Evolutionary conservation across 2,797 vertebrate species (phyloP).

Genomic region (Botia almorhae): DNA sequence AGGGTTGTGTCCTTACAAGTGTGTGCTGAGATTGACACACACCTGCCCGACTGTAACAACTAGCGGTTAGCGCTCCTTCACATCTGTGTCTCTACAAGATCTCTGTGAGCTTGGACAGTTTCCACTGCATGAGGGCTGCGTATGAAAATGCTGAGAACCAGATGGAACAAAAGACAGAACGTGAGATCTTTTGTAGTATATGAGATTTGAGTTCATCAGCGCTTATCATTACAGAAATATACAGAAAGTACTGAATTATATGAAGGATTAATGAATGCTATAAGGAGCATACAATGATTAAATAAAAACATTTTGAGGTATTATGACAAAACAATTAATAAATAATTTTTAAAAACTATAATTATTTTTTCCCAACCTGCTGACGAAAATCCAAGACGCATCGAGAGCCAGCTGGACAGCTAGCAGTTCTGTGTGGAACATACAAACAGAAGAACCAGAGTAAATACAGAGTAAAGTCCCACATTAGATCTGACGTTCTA

Average conservation of each 20-base stretch:
- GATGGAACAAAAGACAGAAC: background rate
- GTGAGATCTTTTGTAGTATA: background rate
- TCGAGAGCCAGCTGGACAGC: constrained; percentile 61
- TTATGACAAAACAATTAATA: no score
- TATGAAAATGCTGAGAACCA: constrained; percentile 72
- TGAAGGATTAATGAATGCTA: no score
- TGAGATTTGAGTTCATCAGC: no score
- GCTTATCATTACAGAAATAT: no score
- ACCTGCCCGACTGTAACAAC: constrained; percentile 5
- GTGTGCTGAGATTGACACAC: constrained; percentile 13
- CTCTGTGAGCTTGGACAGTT: constrained; percentile 61
- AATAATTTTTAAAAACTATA: no score
- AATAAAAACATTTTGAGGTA: no score
- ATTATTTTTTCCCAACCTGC: constrained; percentile 74
- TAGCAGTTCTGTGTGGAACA: constrained; percentile 83
- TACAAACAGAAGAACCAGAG: constrained; percentile 55
- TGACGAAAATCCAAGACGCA: constrained; percentile 73
- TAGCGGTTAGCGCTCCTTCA: constrained; percentile 47
- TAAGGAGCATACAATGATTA: no score
- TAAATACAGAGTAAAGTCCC: background rate
- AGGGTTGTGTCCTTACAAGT: constrained; percentile 24
- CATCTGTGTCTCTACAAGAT: constrained; percentile 58
- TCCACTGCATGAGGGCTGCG: constrained; percentile 76
- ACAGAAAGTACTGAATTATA: no score
- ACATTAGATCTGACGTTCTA: background rate